phyloP scores from a whole-genome alignment of 1,140 invertebrate genomes.

The Hestina assimilis region DNA sequence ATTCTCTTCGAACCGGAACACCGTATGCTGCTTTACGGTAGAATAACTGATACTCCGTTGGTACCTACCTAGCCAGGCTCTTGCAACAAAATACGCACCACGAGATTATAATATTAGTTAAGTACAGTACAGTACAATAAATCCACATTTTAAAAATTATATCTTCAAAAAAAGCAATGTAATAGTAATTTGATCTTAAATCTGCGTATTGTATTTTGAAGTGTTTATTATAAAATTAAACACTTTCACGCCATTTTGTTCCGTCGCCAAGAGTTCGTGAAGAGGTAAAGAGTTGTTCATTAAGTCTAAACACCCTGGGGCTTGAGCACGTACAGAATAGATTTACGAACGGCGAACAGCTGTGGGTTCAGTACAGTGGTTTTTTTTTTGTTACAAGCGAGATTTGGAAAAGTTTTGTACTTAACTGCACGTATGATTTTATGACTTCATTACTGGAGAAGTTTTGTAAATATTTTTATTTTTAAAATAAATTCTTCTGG shows the following conservation, averaged over 20 bases:
- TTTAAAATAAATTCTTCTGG: too few species aligned
- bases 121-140: too few species aligned
- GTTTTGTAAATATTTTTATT: too few species aligned
- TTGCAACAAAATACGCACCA: too few species aligned
- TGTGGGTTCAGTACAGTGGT: neutral
- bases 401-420: neutral
- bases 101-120: too few species aligned
- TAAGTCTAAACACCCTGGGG: slow-evolving; percentile 48
- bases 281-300: slow-evolving; percentile 53
- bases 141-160: neutral
- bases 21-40: too few species aligned
- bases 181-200: neutral
- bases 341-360: slow-evolving; percentile 28
- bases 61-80: too few species aligned
- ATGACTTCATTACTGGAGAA: too few species aligned
- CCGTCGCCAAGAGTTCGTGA: slow-evolving; percentile 26
- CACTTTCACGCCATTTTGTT: neutral
- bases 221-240: slow-evolving; percentile 7
- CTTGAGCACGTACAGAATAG: slow-evolving; percentile 63
- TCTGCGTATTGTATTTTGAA: neutral
- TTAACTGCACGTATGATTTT: too few species aligned
- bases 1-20: too few species aligned
- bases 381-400: slow-evolving; percentile 1
- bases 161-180: neutral
- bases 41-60: too few species aligned